Evolutionary conservation across 2,113 vertebrate species (phyloP), one percentile per base, ranked within the genome.

Genomic region (Sapayoa aenigma): DNA sequence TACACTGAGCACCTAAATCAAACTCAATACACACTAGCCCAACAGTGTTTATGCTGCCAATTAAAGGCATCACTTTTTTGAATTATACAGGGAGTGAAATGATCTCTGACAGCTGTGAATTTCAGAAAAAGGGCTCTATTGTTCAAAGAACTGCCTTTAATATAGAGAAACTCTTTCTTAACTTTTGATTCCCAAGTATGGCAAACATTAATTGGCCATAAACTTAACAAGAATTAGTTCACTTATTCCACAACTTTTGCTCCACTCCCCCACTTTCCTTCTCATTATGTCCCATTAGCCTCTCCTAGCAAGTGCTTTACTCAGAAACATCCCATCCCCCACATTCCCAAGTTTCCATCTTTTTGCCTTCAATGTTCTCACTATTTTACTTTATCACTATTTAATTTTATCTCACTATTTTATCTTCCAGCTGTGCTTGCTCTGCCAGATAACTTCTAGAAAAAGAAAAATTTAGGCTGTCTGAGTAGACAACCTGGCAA

Each of bases 91-190:
- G 94, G 97, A 97, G 94, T 94, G 95, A 97, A 97, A 97, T 96
- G 96, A 97, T 97, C 94, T 98, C 96, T 97, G 98, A 97, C 97
- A 98, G 97, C 96, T 97, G 97, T 89, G 96, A 96, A 95, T 86
- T 97, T 93, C 88, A 95, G 97, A 93, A 96, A 96, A 97, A 96
- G 95, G 83, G 60, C 74, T 90, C 93, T 95, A 97, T 97, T 98
- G 96, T 98, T 98, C 94, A 95, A 95, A 97, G 96, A 91, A 68
- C 92, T 96, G 97, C 92, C 95, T 97, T 97, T 95, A 97, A 97
- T 97, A 96, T 96, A 58, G 90, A 97, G 92, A 95, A 96, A 86
- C 88, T 62, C 93, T 96, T 84, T 88, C 93, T 91, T 91, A 97
- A 97, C 82, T 94, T 89, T 97, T 94, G 91, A 96, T 97, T 96